These are phyloP conservation scores for Gastrophysa polygoni DNA, from an alignment of 2,888 invertebrate species.

Conservation along the genomic window DNA sequence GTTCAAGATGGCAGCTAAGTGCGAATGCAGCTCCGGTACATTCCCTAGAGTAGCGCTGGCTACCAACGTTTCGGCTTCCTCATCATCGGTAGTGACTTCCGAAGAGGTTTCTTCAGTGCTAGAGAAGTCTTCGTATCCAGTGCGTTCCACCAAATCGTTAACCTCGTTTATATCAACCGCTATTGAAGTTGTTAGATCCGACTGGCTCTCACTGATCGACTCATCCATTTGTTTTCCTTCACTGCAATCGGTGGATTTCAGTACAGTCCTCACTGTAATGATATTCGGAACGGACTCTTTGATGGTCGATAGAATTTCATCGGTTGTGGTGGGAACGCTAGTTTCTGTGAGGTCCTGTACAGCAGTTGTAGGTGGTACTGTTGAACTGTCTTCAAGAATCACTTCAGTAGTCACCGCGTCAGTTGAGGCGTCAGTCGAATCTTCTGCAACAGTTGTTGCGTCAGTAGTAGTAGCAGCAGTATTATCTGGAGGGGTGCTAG, in stretches of 20 bases:
- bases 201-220: slow-evolving; percentile 13
- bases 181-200: slow-evolving; percentile 23
- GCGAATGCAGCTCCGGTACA: slow-evolving; percentile 45
- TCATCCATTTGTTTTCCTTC: slow-evolving; percentile 27
- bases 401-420: slow-evolving; percentile 12
- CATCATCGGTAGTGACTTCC: background rate
- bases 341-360: background rate
- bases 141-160: slow-evolving; percentile 29
- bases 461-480: slow-evolving; percentile 11
- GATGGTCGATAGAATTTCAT: slow-evolving; percentile 16
- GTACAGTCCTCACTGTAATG: slow-evolving; percentile 47
- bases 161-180: slow-evolving; percentile 33
- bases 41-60: slow-evolving; percentile 56
- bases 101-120: slow-evolving; percentile 24
- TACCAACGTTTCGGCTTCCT: background rate
- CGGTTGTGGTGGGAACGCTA: slow-evolving; percentile 15
- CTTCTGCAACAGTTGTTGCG: slow-evolving; percentile 3
- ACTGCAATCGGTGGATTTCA: slow-evolving; percentile 52
- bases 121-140: slow-evolving; percentile 6
- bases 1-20: slow-evolving; percentile 60
- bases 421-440: slow-evolving; percentile 6
- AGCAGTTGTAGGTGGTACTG: slow-evolving; percentile 35
- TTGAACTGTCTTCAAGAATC: background rate
- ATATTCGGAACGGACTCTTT: slow-evolving; percentile 15
- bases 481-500: slow-evolving; percentile 32